Evolutionary conservation across 2,888 invertebrate species (phyloP).

Genomic region (Drosophila hawaiiensis): DNA sequence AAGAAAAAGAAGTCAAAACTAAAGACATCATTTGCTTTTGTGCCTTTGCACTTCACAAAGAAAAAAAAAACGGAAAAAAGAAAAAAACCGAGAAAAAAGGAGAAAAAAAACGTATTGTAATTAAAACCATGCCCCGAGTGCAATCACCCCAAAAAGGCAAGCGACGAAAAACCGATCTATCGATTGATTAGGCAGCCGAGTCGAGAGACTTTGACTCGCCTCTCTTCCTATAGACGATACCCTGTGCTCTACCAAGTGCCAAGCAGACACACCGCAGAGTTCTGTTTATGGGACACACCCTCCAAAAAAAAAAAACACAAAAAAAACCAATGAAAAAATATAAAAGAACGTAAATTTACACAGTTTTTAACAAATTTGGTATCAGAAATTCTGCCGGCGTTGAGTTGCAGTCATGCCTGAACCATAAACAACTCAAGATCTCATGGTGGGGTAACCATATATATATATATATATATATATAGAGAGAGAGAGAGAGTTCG

Average conservation of each 20-base stretch:
- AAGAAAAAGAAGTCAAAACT: conserved; percentile 61
- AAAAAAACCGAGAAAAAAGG: conserved; percentile 32
- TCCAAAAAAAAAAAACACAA: conserved; percentile 23
- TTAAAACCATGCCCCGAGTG: conserved; percentile 64
- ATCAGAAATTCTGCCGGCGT: conserved; percentile 61
- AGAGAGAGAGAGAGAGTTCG: conserved; percentile 52
- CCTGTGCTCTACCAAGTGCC: conserved; percentile 35
- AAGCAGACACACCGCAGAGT: conserved; percentile 66
- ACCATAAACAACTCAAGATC: conserved; percentile 80
- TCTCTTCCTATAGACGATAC: conserved; percentile 19
- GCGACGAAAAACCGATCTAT: conserved; percentile 53
- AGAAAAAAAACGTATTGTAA: conserved; percentile 50
- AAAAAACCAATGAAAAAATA: conserved; percentile 19
- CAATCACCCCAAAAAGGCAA: conserved; percentile 72
- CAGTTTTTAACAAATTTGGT: conserved; percentile 78
- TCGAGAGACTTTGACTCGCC: conserved; percentile 41
- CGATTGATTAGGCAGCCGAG: conserved; percentile 75
- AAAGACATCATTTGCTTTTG: conserved; percentile 79
- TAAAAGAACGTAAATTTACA: conserved; percentile 74
- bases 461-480: neutral
- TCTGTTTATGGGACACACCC: conserved; percentile 78
- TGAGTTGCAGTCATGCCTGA: conserved; percentile 75
- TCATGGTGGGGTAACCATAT: conserved; percentile 4
- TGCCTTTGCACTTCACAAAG: conserved; percentile 59
- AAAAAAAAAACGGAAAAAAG: conserved; percentile 46